Evolutionary conservation across 2,797 vertebrate species (phyloP).

Genomic region (Falco concolor): DNA sequence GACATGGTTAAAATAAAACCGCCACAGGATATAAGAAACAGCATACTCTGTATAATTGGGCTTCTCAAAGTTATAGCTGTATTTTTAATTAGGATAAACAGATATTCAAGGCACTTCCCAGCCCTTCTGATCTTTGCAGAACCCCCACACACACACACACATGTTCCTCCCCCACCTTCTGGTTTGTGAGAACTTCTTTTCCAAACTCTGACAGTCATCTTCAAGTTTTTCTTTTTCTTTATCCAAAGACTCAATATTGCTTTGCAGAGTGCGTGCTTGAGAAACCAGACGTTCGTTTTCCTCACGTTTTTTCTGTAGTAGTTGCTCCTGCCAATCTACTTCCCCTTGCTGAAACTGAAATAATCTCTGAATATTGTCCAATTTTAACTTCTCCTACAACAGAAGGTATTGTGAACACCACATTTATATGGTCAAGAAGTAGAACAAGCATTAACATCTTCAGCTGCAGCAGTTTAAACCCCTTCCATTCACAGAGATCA

Average conservation of each 20-base stretch:
- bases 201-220: conserved; percentile 70
- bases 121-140: not conserved
- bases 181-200: conserved; percentile 73
- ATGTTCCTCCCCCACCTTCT: conserved; percentile 64
- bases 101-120: not conserved
- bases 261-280: conserved; percentile 57
- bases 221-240: conserved; percentile 72
- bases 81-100: not conserved
- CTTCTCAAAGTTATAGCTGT: not conserved
- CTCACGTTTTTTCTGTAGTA: conserved; percentile 66
- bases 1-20: not conserved
- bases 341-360: conserved; percentile 71
- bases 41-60: not conserved
- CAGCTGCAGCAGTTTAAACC: not conserved
- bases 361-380: conserved; percentile 72
- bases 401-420: not conserved
- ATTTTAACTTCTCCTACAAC: conserved; percentile 73
- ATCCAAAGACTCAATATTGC: conserved; percentile 36
- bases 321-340: conserved; percentile 71
- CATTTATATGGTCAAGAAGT: not conserved
- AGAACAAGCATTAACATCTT: not conserved
- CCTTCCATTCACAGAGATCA: not conserved
- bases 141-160: too few relatives aligned
- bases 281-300: conserved; percentile 61
- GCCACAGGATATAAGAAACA: not conserved